Conservation (phyloP, 2,797 vertebrate species). For the Lagocephalus sceleratus region DNA sequence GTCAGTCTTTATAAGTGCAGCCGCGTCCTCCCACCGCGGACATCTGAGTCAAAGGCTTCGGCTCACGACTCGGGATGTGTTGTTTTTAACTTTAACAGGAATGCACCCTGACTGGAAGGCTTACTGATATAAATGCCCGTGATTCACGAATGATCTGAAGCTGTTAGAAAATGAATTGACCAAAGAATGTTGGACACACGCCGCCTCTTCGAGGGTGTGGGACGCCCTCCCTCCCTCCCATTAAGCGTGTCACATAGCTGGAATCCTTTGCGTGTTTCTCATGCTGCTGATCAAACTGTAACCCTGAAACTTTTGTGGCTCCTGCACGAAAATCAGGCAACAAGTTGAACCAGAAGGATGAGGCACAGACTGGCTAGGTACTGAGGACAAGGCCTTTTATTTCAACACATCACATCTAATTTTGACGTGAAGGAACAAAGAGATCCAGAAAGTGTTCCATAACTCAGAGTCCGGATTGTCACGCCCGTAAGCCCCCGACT, state of each 20-base stretch:
- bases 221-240: too few species aligned
- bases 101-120: neutral
- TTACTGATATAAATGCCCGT: too few species aligned
- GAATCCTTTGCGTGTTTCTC: constrained; percentile 19
- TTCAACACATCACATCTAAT: too few species aligned
- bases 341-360: neutral
- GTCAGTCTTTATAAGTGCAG: too few species aligned
- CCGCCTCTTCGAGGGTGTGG: neutral
- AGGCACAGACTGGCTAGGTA: neutral
- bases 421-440: too few species aligned
- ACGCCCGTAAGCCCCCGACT: too few species aligned
- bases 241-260: constrained; percentile 15
- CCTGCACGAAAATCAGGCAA: neutral
- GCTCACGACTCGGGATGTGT: neutral
- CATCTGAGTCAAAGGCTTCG: neutral
- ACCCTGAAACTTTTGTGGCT: neutral
- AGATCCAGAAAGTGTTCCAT: too few species aligned
- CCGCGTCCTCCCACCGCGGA: too few species aligned
- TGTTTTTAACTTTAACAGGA: neutral
- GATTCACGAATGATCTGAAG: neutral
- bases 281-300: neutral
- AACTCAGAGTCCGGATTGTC: too few species aligned
- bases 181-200: neutral
- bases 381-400: neutral
- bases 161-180: neutral